Percentiles rank a stretch among this genome's conserved stretches.
phyloP scores from a whole-genome alignment of 2,113 vertebrate species.

The Natator depressus region DNA sequence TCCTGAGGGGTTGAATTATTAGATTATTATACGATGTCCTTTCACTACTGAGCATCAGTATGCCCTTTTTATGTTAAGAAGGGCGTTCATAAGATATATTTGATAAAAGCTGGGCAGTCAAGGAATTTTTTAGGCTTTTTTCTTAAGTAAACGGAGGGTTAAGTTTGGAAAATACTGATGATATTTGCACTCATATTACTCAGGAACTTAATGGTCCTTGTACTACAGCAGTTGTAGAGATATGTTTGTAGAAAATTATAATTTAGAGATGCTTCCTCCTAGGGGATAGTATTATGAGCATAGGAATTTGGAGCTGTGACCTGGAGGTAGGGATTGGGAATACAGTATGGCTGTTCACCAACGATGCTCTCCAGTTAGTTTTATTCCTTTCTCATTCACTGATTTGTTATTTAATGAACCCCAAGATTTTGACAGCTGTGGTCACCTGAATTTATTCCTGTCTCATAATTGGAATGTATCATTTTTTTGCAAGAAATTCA shows the following conservation, averaged over 20 bases:
- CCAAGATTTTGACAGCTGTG: not conserved
- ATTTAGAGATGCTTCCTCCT: too few species aligned
- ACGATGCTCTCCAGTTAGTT: too few species aligned
- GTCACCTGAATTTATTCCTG: not conserved
- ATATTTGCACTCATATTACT: not conserved
- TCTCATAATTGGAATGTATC: not conserved
- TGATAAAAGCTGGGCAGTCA: not conserved
- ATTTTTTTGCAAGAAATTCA: not conserved
- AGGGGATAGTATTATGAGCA: too few species aligned
- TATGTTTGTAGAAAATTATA: too few species aligned
- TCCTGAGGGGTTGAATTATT: not conserved
- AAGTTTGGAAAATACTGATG: not conserved
- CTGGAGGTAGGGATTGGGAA: too few species aligned
- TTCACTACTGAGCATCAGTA: not conserved
- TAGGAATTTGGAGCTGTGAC: too few species aligned
- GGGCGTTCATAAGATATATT: not conserved
- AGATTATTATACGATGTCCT: not conserved
- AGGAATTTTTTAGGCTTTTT: not conserved
- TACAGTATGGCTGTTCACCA: too few species aligned
- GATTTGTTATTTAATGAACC: too few species aligned
- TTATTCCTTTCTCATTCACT: too few species aligned
- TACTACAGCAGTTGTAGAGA: too few species aligned
- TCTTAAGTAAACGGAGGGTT: not conserved
- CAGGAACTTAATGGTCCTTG: not conserved
- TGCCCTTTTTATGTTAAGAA: not conserved